Conservation (phyloP, 2,888 invertebrate species). For the Drosophila nr. perissopoda region DNA sequence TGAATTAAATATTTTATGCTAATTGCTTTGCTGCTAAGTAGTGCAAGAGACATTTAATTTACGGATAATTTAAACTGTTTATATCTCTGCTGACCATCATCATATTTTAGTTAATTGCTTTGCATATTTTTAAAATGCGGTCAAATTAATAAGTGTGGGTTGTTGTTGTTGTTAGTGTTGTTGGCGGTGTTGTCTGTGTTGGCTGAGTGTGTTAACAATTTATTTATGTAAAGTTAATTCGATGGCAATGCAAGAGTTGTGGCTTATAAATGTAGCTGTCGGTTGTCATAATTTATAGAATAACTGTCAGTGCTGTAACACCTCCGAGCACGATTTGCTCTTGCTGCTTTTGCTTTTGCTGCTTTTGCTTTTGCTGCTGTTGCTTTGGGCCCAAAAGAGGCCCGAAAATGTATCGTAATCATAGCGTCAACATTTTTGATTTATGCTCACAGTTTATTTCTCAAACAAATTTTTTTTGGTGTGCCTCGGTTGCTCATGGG, state of each 20-base stretch:
- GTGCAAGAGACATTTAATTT: constrained; percentile 21
- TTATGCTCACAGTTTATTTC: constrained; percentile 71
- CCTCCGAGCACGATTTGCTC: constrained; percentile 76
- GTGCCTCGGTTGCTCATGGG: constrained; percentile 48
- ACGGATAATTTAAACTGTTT: constrained; percentile 17
- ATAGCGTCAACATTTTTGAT: constrained; percentile 80
- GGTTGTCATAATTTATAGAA: constrained; percentile 82
- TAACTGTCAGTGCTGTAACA: constrained; percentile 78
- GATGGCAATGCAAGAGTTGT: constrained; percentile 72
- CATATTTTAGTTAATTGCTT: constrained; percentile 69
- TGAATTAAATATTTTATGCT: constrained; percentile 19
- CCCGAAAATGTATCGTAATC: constrained; percentile 69
- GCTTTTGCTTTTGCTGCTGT: constrained; percentile 10
- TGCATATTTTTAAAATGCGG: constrained; percentile 72
- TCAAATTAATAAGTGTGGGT: constrained; percentile 67
- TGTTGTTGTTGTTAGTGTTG: constrained; percentile 29
- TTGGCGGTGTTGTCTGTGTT: constrained; percentile 14
- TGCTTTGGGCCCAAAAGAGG: constrained; percentile 34
- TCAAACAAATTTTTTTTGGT: constrained; percentile 41
- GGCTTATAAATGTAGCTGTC: constrained; percentile 79
- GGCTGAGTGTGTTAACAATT: constrained; percentile 55
- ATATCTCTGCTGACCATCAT: constrained; percentile 58
- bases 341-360: constrained; percentile 16
- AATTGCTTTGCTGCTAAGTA: constrained; percentile 26
- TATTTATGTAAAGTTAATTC: constrained; percentile 66